Conservation (phyloP, 2,113 vertebrate species). For the Gambusia holbrooki region DNA sequence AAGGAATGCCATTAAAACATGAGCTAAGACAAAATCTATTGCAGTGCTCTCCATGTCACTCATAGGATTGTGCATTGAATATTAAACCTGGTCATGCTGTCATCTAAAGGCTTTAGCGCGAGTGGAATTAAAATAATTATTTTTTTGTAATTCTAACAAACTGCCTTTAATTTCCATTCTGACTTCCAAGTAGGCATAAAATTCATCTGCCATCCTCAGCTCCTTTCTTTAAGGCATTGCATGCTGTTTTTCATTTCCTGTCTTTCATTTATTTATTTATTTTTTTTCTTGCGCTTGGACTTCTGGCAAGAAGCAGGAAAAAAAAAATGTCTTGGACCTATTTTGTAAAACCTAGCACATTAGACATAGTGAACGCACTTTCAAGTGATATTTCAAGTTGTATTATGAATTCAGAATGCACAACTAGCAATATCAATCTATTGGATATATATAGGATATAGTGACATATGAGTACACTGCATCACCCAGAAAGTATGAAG, state of each 20-base stretch:
- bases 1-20: background rate
- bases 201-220: slow-evolving; percentile 22
- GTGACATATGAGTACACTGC: no score
- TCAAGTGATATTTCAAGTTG: background rate
- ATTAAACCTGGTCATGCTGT: background rate
- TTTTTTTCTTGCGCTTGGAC: background rate
- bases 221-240: slow-evolving; percentile 4
- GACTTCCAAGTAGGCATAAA: slow-evolving; percentile 36
- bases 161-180: slow-evolving; percentile 28
- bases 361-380: background rate
- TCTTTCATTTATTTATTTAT: background rate
- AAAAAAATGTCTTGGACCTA: background rate
- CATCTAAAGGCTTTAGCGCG: slow-evolving; percentile 1
- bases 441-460: no score
- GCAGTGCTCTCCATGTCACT: slow-evolving; percentile 3
- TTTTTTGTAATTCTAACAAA: slow-evolving; percentile 24
- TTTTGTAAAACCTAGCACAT: background rate
- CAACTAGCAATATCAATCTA: background rate
- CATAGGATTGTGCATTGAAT: slow-evolving; percentile 4
- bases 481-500: no score
- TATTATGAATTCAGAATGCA: background rate
- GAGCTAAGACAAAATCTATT: background rate
- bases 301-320: background rate
- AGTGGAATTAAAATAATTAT: slow-evolving; percentile 18
- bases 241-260: background rate